Conservation (phyloP, 92 coral and sea anemone genomes). For the Zoanthus sociatus region DNA sequence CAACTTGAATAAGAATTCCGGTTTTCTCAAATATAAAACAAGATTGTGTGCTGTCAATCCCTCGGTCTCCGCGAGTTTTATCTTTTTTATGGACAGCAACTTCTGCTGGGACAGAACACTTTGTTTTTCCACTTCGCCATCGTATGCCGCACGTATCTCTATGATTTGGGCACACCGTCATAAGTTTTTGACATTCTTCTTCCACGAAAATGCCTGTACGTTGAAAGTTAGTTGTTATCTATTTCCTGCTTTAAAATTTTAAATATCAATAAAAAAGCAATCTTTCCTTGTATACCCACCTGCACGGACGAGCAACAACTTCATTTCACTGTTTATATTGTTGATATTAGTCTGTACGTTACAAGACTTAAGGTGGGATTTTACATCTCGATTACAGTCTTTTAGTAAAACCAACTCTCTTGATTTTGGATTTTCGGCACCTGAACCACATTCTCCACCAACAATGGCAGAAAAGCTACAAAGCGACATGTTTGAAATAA, state of each 20-base stretch:
- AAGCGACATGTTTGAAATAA: constrained; percentile 29
- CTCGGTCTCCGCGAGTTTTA: background rate
- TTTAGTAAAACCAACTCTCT: constrained; percentile 31
- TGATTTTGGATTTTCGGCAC: constrained; percentile 34
- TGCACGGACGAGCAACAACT: constrained; percentile 55
- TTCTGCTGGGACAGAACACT: constrained; percentile 61
- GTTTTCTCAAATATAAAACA: constrained; percentile 39
- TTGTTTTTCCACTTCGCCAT: constrained; percentile 61
- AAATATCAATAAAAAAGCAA: background rate
- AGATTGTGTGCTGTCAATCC: constrained; percentile 33
- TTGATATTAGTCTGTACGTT: constrained; percentile 42
- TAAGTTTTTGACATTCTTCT: constrained; percentile 41
- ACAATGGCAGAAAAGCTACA: constrained; percentile 52
- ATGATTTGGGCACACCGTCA: constrained; percentile 59
- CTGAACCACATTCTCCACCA: constrained; percentile 57
- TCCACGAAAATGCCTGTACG: constrained; percentile 41
- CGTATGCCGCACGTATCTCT: constrained; percentile 51
- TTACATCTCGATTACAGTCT: constrained; percentile 47
- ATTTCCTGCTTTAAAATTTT: background rate
- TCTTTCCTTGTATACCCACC: constrained; percentile 35
- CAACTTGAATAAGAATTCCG: constrained; percentile 51
- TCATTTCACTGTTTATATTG: constrained; percentile 53
- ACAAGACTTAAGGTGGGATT: constrained; percentile 35
- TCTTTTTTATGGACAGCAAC: constrained; percentile 51
- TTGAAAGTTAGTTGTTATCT: background rate